Percentiles rank a stretch among this genome's conserved stretches.
Evolutionary conservation across 2,888 invertebrate genomes (phyloP).

Genomic region (Drosophila histrio): DNA sequence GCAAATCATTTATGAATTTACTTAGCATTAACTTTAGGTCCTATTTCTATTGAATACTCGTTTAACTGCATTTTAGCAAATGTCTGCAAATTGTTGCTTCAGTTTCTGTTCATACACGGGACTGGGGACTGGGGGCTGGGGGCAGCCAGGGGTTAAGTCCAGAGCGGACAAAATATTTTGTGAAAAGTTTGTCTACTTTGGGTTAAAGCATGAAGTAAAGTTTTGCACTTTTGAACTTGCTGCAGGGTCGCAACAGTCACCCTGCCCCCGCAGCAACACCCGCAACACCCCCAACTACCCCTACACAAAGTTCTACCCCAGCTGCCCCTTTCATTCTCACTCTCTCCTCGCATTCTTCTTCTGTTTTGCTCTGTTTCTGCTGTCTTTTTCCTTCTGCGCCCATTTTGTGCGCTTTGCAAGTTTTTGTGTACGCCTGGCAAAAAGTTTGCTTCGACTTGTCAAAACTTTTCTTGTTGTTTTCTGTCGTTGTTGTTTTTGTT

Average conservation of each 20-base stretch:
- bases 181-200: conserved; percentile 35
- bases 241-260: conserved; percentile 43
- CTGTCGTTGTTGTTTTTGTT: conserved; percentile 25
- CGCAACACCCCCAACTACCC: neutral
- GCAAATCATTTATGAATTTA: neutral
- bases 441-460: conserved; percentile 70
- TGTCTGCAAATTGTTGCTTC: conserved; percentile 22
- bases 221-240: conserved; percentile 78
- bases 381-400: conserved; percentile 43
- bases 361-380: neutral
- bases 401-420: conserved; percentile 66
- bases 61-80: conserved; percentile 2
- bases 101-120: neutral
- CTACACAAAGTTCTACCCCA: neutral
- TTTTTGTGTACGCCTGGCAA: conserved; percentile 52
- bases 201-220: conserved; percentile 61
- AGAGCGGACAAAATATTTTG: conserved; percentile 3
- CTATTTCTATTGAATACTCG: neutral
- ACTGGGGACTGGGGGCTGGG: too few relatives aligned
- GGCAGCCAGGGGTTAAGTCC: conserved; percentile 30
- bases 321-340: neutral
- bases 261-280: neutral
- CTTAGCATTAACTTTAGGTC: neutral
- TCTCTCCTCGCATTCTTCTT: neutral
- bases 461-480: conserved; percentile 58